These are phyloP conservation scores for Tringa solitaria DNA, from an alignment of 2,113 vertebrate genomes.

Conservation along the genomic window DNA sequence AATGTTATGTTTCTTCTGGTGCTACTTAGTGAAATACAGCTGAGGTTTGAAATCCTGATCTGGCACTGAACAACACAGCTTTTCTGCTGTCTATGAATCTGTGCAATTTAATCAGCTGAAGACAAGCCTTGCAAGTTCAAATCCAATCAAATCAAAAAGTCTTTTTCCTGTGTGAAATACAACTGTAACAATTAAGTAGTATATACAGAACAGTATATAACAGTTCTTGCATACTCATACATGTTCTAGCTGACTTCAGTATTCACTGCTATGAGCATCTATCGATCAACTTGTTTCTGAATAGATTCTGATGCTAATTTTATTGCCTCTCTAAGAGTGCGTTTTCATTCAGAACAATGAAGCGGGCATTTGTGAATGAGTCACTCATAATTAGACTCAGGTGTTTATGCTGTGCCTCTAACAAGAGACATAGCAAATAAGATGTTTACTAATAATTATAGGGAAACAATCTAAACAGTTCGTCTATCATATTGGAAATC, in stretches of 20 bases:
- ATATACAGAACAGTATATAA: not conserved
- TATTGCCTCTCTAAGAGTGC: not conserved
- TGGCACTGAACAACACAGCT: not conserved
- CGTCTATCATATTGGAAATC: not conserved
- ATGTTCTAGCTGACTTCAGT: not conserved
- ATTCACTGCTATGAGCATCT: not conserved
- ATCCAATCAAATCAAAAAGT: not conserved
- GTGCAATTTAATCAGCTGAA: not conserved
- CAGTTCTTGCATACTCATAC: not conserved
- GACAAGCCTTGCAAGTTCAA: not conserved
- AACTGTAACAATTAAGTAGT: not conserved
- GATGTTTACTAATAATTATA: not conserved
- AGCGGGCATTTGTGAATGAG: not conserved
- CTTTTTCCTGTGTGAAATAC: not conserved
- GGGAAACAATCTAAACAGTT: not conserved
- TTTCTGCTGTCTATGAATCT: not conserved
- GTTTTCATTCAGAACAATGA: constrained; percentile 25
- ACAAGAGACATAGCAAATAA: not conserved
- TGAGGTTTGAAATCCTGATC: not conserved
- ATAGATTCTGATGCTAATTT: not conserved
- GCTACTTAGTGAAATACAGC: not conserved
- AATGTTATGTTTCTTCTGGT: not conserved
- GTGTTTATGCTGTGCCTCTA: not conserved
- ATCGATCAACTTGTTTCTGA: not conserved
- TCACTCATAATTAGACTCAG: not conserved